Conservation (phyloP, 2,888 invertebrate genomes). For the Imbricaverruca yamaguchii region DNA sequence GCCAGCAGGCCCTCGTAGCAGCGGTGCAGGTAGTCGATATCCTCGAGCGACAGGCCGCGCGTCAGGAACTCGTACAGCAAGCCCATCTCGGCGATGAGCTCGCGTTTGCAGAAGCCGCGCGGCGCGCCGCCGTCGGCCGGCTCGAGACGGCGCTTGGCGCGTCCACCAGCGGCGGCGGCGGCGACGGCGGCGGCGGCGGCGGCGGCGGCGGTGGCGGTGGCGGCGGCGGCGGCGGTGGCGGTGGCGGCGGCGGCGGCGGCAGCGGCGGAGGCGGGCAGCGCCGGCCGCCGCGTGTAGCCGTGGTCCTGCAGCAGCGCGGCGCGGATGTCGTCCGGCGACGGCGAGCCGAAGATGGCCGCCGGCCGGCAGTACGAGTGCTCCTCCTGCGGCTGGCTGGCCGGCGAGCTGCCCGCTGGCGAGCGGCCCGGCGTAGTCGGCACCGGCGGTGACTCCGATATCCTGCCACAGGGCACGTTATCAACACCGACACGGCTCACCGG, state of each 20-base stretch:
- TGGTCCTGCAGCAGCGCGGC: constrained; percentile 25
- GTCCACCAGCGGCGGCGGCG: background rate
- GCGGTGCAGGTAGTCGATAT: constrained; percentile 67
- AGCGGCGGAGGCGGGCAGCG: background rate
- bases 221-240: background rate
- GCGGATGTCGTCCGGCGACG: constrained; percentile 5
- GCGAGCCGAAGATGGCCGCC: background rate
- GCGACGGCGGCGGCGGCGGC: background rate
- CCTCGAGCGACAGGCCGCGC: constrained; percentile 82
- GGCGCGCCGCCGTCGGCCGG: constrained; percentile 27
- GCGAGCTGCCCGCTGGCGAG: background rate
- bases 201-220: background rate
- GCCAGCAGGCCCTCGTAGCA: constrained; percentile 79
- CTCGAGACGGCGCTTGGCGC: background rate
- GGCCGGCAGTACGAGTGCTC: constrained; percentile 21
- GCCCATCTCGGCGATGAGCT: constrained; percentile 60
- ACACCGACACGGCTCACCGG: background rate
- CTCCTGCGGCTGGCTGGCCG: background rate
- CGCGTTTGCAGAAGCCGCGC: constrained; percentile 38
- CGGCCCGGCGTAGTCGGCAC: background rate
- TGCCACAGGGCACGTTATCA: background rate
- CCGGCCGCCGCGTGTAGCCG: constrained; percentile 21
- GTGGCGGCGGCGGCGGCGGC: background rate
- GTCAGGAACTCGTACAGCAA: constrained; percentile 82
- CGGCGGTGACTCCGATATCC: constrained; percentile 8